Evolutionary conservation across 2,797 vertebrate species (phyloP).

Genomic region (Hippocampus kuda): DNA sequence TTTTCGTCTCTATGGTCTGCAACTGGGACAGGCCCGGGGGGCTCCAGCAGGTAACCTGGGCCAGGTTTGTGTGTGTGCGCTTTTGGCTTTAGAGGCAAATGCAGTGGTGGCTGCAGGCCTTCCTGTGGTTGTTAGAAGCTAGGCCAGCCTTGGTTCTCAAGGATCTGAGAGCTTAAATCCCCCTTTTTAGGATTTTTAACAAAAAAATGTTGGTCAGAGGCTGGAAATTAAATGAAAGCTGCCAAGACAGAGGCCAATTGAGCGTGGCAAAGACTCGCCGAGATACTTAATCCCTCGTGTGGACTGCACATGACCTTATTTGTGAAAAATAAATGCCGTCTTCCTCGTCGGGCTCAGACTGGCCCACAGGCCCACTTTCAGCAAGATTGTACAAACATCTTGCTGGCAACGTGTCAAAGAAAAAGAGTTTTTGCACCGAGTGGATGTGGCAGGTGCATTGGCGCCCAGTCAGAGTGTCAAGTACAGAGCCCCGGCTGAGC

Average conservation of each 20-base stretch:
- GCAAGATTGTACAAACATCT: neutral
- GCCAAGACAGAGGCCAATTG: conserved; percentile 1
- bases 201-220: conserved; percentile 9
- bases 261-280: neutral
- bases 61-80: conserved; percentile 38
- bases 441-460: conserved; percentile 43
- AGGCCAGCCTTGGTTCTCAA: conserved; percentile 36
- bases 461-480: conserved; percentile 38
- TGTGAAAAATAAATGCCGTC: conserved; percentile 20
- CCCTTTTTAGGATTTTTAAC: conserved; percentile 14
- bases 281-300: conserved; percentile 3
- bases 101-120: conserved; percentile 40
- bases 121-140: conserved; percentile 45
- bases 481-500: conserved; percentile 31
- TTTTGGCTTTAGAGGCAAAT: conserved; percentile 42
- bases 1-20: conserved; percentile 42
- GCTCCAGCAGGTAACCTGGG: conserved; percentile 51
- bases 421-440: conserved; percentile 41
- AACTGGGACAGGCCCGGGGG: conserved; percentile 39
- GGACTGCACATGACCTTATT: neutral
- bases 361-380: neutral
- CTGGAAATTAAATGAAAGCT: neutral
- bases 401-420: conserved; percentile 9
- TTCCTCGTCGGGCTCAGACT: neutral
- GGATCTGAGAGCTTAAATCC: conserved; percentile 29